These are phyloP conservation scores for Sphaerophoria taeniata DNA, from an alignment of 2,888 invertebrate species.

Conservation along the genomic window DNA sequence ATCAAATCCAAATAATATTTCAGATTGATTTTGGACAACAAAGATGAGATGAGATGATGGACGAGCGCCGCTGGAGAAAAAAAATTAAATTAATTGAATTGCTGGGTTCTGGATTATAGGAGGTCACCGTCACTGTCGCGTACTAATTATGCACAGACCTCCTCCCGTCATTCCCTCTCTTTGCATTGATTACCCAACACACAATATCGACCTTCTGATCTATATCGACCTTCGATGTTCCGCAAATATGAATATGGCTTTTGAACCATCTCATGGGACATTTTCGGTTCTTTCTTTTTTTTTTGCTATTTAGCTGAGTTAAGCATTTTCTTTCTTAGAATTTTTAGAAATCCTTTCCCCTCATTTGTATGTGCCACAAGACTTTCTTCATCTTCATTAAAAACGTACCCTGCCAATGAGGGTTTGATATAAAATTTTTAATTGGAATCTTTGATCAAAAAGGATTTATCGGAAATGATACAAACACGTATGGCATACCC, in stretches of 20 bases:
- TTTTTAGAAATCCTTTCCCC: slow-evolving; percentile 1
- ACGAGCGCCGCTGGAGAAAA: background rate
- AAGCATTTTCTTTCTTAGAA: slow-evolving; percentile 55
- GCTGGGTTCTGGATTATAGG: slow-evolving; percentile 63
- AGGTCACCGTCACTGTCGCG: slow-evolving; percentile 6
- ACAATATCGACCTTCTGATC: slow-evolving; percentile 59
- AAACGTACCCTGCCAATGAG: background rate
- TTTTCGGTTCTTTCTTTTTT: slow-evolving; percentile 12
- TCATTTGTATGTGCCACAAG: background rate
- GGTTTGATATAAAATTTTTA: slow-evolving; percentile 36
- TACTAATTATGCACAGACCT: slow-evolving; percentile 48
- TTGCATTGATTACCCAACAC: slow-evolving; percentile 28
- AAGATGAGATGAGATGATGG: background rate
- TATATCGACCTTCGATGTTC: slow-evolving; percentile 57
- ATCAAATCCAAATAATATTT: slow-evolving; percentile 45
- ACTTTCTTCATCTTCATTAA: slow-evolving; percentile 33
- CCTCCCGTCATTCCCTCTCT: slow-evolving; percentile 47
- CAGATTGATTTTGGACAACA: slow-evolving; percentile 52
- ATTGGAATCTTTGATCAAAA: slow-evolving; percentile 49
- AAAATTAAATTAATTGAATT: slow-evolving; percentile 56
- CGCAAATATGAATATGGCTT: slow-evolving; percentile 39
- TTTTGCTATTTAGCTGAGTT: slow-evolving; percentile 16
- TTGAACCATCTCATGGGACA: slow-evolving; percentile 52
- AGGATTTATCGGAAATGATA: slow-evolving; percentile 5
- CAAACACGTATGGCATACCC: too few species aligned